Conservation (phyloP, 2,113 vertebrate species). For the Peucedramus taeniatus region DNA sequence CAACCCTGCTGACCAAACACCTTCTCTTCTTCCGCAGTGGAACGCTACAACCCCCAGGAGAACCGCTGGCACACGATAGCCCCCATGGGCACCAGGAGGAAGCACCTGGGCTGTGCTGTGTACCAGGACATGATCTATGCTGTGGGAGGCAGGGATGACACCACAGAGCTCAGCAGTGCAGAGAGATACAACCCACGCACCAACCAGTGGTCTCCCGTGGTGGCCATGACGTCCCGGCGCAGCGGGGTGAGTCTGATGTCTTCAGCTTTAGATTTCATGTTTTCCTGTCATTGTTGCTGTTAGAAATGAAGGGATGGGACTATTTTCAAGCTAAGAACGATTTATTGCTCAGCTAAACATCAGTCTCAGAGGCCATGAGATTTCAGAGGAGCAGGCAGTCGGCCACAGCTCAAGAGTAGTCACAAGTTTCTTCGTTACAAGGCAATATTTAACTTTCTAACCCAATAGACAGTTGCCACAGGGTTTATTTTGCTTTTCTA, state of each 20-base stretch:
- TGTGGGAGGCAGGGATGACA: slow-evolving; percentile 94
- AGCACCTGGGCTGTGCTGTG: slow-evolving; percentile 95
- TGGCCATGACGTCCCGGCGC: slow-evolving; percentile 96
- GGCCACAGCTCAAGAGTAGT: neutral
- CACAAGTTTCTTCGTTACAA: neutral
- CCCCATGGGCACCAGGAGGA: slow-evolving; percentile 95
- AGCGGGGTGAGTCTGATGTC: slow-evolving; percentile 81
- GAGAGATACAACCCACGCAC: slow-evolving; percentile 97
- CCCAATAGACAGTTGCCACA: neutral
- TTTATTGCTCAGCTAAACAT: neutral
- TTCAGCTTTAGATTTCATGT: fast-evolving
- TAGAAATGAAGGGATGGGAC: neutral
- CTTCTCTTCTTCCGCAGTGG: slow-evolving; percentile 75
- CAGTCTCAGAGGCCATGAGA: neutral
- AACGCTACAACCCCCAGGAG: slow-evolving; percentile 96
- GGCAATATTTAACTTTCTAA: neutral
- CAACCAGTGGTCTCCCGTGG: slow-evolving; percentile 98
- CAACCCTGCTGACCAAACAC: neutral
- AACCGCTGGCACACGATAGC: slow-evolving; percentile 99
- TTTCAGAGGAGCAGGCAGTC: neutral
- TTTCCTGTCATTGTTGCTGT: neutral
- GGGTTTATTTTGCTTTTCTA: neutral
- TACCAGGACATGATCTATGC: slow-evolving; percentile 99
- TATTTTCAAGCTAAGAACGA: neutral
- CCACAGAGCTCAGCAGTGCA: slow-evolving; percentile 95